phyloP scores from a whole-genome alignment of 30 jellyfish, hydroid and myxozoan genomes.

The Pseudorhiza aurosa region DNA sequence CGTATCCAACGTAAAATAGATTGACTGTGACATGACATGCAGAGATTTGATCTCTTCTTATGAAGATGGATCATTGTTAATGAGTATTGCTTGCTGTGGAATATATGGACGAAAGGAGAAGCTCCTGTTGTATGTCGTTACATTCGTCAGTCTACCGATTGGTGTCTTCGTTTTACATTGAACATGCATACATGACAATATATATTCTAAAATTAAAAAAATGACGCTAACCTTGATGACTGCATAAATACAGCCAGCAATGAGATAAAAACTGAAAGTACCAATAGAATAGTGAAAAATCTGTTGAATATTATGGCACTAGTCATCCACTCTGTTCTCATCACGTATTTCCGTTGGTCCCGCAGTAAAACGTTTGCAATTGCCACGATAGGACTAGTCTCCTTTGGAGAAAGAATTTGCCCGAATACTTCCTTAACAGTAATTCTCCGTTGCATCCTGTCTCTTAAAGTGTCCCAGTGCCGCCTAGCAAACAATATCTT shows the following conservation, averaged over 20 bases:
- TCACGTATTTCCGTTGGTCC: conserved; percentile 57
- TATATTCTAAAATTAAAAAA: background rate
- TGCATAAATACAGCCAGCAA: conserved; percentile 75
- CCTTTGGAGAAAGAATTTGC: conserved; percentile 69
- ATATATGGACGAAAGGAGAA: no score
- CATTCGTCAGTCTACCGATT: no score
- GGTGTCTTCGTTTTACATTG: background rate
- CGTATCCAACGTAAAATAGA: no score
- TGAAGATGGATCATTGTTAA: no score
- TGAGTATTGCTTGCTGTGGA: no score
- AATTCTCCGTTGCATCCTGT: conserved; percentile 26
- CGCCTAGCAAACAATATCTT: conserved; percentile 55
- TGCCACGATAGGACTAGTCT: conserved; percentile 71
- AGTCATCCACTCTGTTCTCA: conserved; percentile 86
- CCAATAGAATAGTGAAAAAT: conserved; percentile 52
- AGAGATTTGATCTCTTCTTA: no score
- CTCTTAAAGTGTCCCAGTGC: conserved; percentile 41
- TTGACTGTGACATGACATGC: no score
- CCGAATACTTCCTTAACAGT: conserved; percentile 71
- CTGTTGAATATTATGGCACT: conserved; percentile 81
- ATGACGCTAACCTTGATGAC: conserved; percentile 52
- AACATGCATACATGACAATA: background rate
- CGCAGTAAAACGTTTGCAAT: conserved; percentile 76
- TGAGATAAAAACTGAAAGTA: conserved; percentile 65
- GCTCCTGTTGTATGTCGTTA: no score